A percentile compares a stretch with the other conserved stretches of the same genome.
These are phyloP conservation scores for Poeciliopsis retropinna DNA, from an alignment of 2,113 vertebrate genomes.

Conservation along the genomic window DNA sequence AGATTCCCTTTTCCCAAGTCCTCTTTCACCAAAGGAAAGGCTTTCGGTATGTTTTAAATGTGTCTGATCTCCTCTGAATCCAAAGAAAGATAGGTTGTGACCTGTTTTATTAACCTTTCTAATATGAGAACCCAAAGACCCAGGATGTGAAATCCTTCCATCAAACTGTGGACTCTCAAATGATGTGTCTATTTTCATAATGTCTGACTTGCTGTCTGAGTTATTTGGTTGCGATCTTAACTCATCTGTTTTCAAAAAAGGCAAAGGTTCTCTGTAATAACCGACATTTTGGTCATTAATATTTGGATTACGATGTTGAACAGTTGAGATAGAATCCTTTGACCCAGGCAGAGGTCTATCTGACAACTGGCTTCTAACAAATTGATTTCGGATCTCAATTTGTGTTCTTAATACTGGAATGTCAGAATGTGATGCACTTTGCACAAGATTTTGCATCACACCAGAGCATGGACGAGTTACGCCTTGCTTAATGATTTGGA, in stretches of 20 bases:
- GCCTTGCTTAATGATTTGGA: constrained; percentile 5
- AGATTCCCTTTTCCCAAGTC: constrained; percentile 8
- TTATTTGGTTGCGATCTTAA: constrained; percentile 5
- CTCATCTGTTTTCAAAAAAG: constrained; percentile 14
- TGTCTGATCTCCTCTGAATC: neutral
- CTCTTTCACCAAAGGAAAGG: neutral
- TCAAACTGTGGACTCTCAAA: constrained; percentile 5
- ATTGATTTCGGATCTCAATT: constrained; percentile 9
- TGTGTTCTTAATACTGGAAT: constrained; percentile 1
- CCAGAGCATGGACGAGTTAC: neutral
- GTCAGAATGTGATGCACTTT: constrained; percentile 5
- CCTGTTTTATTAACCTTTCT: constrained; percentile 6
- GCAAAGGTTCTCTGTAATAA: constrained; percentile 7
- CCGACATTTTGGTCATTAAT: constrained; percentile 4
- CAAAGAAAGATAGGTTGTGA: constrained; percentile 5
- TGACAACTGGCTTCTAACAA: neutral
- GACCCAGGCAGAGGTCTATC: constrained; percentile 3
- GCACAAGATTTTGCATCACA: constrained; percentile 9
- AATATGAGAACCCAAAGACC: constrained; percentile 7
- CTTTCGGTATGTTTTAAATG: neutral
- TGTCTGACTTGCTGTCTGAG: neutral
- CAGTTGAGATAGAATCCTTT: neutral
- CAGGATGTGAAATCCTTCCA: constrained; percentile 4
- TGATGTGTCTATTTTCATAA: constrained; percentile 14
- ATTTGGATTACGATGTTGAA: constrained; percentile 16